A percentile compares a stretch with the other conserved stretches of the same genome.
Conservation (phyloP, 2,888 invertebrate genomes). For the Mimas tiliae region DNA sequence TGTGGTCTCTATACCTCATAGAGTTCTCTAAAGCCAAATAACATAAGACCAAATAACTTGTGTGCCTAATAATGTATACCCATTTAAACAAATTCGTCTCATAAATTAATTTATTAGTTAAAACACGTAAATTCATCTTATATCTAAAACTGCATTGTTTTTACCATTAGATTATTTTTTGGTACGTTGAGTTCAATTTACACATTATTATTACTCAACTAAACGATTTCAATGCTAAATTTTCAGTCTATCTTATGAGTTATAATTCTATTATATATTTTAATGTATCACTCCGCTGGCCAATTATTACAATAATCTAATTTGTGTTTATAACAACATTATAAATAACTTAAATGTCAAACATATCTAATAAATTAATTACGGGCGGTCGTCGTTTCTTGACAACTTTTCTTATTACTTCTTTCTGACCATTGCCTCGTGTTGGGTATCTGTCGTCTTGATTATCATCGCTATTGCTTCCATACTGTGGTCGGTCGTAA, state of each 20-base stretch:
- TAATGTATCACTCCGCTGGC: slow-evolving; percentile 35
- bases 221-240: slow-evolving; percentile 28
- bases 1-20: not conserved
- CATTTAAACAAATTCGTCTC: not conserved
- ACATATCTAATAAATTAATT: slow-evolving; percentile 74
- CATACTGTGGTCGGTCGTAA: slow-evolving; percentile 61
- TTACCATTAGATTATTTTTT: not conserved
- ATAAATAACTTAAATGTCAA: slow-evolving; percentile 68
- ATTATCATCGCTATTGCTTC: slow-evolving; percentile 53
- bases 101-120: slow-evolving; percentile 23
- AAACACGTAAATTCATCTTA: not conserved
- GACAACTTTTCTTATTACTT: slow-evolving; percentile 70
- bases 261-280: slow-evolving; percentile 21
- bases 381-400: slow-evolving; percentile 71
- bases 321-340: slow-evolving; percentile 58
- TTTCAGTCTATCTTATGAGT: slow-evolving; percentile 19
- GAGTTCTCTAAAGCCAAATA: too few relatives aligned
- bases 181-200: slow-evolving; percentile 19
- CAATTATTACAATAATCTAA: slow-evolving; percentile 45
- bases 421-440: slow-evolving; percentile 54
- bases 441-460: slow-evolving; percentile 62
- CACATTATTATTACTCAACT: slow-evolving; percentile 32
- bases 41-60: not conserved
- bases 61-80: not conserved
- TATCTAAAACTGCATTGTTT: not conserved